phyloP scores from a whole-genome alignment of 1,140 invertebrate species.

The Lasioglossum albipes region DNA sequence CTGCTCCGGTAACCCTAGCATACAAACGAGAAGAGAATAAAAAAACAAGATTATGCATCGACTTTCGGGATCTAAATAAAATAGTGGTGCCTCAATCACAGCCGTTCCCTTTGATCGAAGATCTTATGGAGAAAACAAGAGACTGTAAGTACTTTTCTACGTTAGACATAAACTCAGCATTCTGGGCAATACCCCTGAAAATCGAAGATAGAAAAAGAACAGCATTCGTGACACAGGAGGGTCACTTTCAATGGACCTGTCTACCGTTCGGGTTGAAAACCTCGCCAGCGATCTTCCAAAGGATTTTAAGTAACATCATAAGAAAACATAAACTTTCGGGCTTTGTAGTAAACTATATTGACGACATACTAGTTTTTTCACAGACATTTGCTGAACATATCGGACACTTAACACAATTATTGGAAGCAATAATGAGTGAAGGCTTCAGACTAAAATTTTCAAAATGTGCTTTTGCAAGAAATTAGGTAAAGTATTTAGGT shows the following conservation, averaged over 20 bases:
- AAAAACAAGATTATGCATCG: conserved; percentile 17
- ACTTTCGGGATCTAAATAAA: conserved; percentile 26
- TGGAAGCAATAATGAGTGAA: conserved; percentile 23
- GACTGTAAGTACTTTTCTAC: conserved; percentile 63
- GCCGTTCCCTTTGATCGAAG: conserved; percentile 1
- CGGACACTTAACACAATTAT: conserved; percentile 7
- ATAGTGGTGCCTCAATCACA: conserved; percentile 25
- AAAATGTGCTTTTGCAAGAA: conserved; percentile 31
- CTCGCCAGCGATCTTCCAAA: conserved; percentile 56
- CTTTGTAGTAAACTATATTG: conserved; percentile 61
- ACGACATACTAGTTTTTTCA: conserved; percentile 33
- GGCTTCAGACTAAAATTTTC: conserved; percentile 29
- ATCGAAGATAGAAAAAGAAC: conserved; percentile 70
- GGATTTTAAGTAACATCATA: conserved; percentile 19
- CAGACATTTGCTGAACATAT: conserved; percentile 23
- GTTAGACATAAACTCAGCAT: conserved; percentile 73
- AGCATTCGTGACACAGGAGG: conserved; percentile 73
- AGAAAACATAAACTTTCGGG: conserved; percentile 46
- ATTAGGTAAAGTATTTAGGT: conserved; percentile 27
- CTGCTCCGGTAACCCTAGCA: conserved; percentile 10
- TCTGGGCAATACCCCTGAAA: conserved; percentile 71
- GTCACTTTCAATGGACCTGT: conserved; percentile 70
- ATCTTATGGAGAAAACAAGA: conserved; percentile 58
- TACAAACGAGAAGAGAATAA: conserved; percentile 24
- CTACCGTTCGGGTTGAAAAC: conserved; percentile 70